phyloP scores from a whole-genome alignment of 2,113 vertebrate genomes.

The Empidonax alnorum region DNA sequence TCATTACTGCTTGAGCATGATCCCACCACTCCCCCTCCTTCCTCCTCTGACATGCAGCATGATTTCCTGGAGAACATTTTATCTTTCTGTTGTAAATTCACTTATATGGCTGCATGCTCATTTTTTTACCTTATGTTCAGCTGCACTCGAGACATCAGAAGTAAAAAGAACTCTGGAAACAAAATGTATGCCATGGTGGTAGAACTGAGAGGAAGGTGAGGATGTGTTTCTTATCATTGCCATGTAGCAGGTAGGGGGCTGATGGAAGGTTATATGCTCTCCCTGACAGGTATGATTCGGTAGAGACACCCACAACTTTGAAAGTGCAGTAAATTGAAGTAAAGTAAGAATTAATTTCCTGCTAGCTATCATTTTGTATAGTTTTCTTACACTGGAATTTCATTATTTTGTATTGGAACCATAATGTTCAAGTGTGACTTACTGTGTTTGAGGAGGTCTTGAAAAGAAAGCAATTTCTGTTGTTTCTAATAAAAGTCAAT shows the following conservation, averaged over 20 bases:
- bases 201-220: not conserved
- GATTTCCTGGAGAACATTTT: slow-evolving; percentile 3
- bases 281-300: not conserved
- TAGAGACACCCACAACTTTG: not conserved
- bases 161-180: not conserved
- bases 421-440: not conserved
- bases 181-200: not conserved
- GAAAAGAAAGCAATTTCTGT: slow-evolving; percentile 1
- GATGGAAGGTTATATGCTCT: not conserved
- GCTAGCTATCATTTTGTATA: not conserved
- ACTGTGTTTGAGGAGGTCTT: not conserved
- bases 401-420: slow-evolving; percentile 1
- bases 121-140: not conserved
- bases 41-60: not conserved
- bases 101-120: not conserved
- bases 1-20: not conserved
- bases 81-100: not conserved
- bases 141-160: not conserved
- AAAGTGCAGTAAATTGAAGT: not conserved
- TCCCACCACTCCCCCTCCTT: not conserved
- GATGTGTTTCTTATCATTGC: not conserved
- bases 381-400: not conserved
- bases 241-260: not conserved
- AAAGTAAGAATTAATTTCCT: slow-evolving; percentile 17
- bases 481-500: not conserved